Base-by-base conservation (phyloP, 2,797 vertebrate genomes). In the Falco concolor region DNA sequence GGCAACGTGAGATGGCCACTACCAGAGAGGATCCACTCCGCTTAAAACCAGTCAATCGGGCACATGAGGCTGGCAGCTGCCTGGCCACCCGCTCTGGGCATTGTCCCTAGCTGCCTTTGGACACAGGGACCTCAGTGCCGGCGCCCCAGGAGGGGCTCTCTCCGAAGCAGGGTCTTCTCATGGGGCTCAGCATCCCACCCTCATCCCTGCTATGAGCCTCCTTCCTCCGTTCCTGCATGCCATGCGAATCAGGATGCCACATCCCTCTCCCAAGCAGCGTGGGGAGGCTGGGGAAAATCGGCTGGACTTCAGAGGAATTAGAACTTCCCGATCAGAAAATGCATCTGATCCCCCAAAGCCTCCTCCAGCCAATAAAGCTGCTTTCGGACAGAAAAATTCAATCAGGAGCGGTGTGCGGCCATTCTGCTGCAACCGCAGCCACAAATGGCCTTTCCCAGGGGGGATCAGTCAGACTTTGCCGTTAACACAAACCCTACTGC, bases 41-140 rank as follows among this genome's bases (percentile, higher is more conserved):
- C 47, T n/a, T 19, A 15, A 34, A 45, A 5, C 47, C 75, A 20
- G 40, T 21, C 60, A 65, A 6, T 12, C 2, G 23, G 59, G 27
- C 18, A 36, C 0, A 2, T 0, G 14, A 84, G 34, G 15, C 28
- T 5, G 5, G 69, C 45, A 59, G 32, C 36, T 17, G 63, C 11
- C 54, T 30, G 28, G 11, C 32, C 32, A 22, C 21, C 53, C 17
- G 38, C 60, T 53, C 38, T 6, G 30, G 38, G 17, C 67, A 83
- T 32, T 3, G 3, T 52, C 40, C 32, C 56, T 47, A 10, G 38
- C 38, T 45, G 47, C 70, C 50, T 75, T 30, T 10, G 11, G 49
- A 34, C 1, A 1, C 0, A 1, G 42, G 79, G 42, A 63, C 27
- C 23, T 2, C 2, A 12, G 34, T 22, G 47, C 21, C 3, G 7